phyloP scores from a whole-genome alignment of 2,113 vertebrate species.

The Barnardius zonarius region DNA sequence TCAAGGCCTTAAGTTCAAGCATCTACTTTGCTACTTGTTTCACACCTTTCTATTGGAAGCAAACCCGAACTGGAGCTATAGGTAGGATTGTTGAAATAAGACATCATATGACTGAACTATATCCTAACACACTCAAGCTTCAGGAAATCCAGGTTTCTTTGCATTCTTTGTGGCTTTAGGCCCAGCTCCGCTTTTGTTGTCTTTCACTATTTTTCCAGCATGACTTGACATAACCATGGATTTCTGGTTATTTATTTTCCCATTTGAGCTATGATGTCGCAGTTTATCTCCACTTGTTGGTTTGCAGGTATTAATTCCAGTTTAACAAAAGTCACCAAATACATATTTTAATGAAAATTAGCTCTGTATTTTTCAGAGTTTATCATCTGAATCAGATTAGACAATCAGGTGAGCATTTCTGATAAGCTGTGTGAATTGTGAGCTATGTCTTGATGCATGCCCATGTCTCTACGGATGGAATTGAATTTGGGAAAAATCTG shows the following conservation, averaged over 20 bases:
- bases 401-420: background rate
- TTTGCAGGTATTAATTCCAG: background rate
- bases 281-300: background rate
- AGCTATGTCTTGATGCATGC: background rate
- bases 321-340: background rate
- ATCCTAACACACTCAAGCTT: background rate
- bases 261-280: accelerated
- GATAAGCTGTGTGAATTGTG: background rate
- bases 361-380: background rate
- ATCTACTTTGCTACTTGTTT: background rate
- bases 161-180: background rate
- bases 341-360: background rate
- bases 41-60: background rate
- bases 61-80: background rate
- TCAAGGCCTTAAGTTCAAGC: background rate
- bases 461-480: background rate
- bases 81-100: background rate
- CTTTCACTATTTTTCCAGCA: background rate
- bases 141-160: background rate
- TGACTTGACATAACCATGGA: background rate
- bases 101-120: background rate
- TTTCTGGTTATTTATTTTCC: background rate
- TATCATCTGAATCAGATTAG: background rate
- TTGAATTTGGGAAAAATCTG: background rate
- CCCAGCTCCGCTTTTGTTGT: background rate